A percentile compares a stretch with the other conserved stretches of the same genome.
phyloP scores from a whole-genome alignment of 2,888 invertebrate species.

The Leptinotarsa juncta region DNA sequence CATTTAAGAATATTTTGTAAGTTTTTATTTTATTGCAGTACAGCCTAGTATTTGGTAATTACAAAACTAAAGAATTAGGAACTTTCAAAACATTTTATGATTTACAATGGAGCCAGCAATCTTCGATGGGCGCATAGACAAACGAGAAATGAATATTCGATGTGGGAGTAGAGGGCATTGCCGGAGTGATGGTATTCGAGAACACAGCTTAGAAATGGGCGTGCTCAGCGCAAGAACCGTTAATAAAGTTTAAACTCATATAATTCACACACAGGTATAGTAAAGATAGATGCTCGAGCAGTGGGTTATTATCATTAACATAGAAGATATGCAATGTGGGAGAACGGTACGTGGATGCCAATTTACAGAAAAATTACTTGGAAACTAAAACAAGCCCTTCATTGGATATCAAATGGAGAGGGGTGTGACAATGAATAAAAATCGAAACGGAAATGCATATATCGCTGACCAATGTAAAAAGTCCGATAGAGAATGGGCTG shows the following conservation, averaged over 20 bases:
- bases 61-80: no score
- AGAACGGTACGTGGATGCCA: not conserved
- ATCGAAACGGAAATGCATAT: not conserved
- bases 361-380: not conserved
- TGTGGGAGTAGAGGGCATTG: constrained; percentile 36
- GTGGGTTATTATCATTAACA: constrained; percentile 10
- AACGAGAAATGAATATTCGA: constrained; percentile 26
- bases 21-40: no score
- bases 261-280: constrained; percentile 38
- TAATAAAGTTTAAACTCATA: constrained; percentile 31
- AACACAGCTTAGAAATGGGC: constrained; percentile 17
- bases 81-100: no score
- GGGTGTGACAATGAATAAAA: not conserved
- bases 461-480: not conserved
- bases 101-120: constrained; percentile 24
- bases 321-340: not conserved
- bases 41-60: no score
- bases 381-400: not conserved
- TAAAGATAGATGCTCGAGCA: constrained; percentile 32
- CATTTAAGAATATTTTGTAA: no score
- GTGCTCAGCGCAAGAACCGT: constrained; percentile 27
- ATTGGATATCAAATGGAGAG: not conserved
- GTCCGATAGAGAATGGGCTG: no score
- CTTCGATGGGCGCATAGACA: constrained; percentile 33
- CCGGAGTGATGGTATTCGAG: constrained; percentile 15